A percentile compares a stretch with the other conserved stretches of the same genome.
Conservation (phyloP, 2,113 vertebrate species). For the Girardinichthys multiradiatus region DNA sequence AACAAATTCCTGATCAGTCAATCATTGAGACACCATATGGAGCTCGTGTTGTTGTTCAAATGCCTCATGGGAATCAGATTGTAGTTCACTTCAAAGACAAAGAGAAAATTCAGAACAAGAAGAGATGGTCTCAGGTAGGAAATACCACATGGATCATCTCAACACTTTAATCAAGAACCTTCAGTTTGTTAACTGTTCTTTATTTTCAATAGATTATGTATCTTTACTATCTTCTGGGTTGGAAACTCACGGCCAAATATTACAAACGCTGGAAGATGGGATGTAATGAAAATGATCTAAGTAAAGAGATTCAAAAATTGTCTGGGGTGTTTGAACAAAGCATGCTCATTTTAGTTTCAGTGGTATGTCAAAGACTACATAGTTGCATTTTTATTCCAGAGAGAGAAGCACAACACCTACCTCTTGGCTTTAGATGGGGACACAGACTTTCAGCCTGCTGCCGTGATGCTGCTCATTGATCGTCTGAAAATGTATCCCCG, state of each 20-base stretch:
- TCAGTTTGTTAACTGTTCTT: not conserved
- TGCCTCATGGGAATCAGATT: slow-evolving; percentile 72
- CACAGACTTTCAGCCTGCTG: slow-evolving; percentile 79
- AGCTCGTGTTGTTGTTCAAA: slow-evolving; percentile 65
- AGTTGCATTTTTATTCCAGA: slow-evolving; percentile 45
- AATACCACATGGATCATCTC: not conserved
- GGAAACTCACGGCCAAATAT: slow-evolving; percentile 62
- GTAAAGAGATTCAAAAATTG: not conserved
- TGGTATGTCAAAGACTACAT: not conserved
- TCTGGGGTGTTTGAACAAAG: no score
- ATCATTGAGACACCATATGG: slow-evolving; percentile 67
- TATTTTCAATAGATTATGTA: slow-evolving; percentile 74
- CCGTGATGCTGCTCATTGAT: slow-evolving; percentile 79
- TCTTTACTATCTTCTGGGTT: slow-evolving; percentile 73
- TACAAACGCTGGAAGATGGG: slow-evolving; percentile 15
- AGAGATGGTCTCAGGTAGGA: slow-evolving; percentile 79
- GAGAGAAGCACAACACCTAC: slow-evolving; percentile 77
- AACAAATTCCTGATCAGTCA: slow-evolving; percentile 37
- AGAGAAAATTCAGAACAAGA: slow-evolving; percentile 72
- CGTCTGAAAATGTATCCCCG: slow-evolving; percentile 75
- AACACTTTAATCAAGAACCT: not conserved
- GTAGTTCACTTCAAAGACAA: slow-evolving; percentile 75
- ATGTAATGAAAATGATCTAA: not conserved
- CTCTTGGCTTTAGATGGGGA: slow-evolving; percentile 80
- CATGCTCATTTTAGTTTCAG: no score